Percentiles rank a stretch among this genome's conserved stretches.
Evolutionary conservation across 2,113 vertebrate genomes (phyloP).

Genomic region (Forbesichthys papilliferus): DNA sequence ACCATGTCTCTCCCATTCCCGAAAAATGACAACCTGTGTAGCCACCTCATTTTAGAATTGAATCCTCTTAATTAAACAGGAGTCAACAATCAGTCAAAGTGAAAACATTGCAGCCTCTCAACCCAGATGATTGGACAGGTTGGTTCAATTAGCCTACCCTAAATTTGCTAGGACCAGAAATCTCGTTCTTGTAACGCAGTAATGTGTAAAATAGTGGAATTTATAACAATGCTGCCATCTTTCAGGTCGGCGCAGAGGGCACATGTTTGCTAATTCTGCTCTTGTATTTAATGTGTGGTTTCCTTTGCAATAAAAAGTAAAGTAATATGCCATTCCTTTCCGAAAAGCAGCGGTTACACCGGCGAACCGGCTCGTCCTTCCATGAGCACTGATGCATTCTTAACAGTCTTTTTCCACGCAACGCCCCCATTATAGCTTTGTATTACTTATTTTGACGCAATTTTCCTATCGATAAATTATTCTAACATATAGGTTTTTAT

Average conservation of each 20-base stretch:
- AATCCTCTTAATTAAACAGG: too few relatives aligned
- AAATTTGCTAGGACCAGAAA: too few relatives aligned
- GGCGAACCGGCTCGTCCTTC: slow-evolving; percentile 62
- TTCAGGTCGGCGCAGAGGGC: background rate
- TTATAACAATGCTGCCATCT: too few relatives aligned
- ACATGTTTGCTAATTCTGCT: background rate
- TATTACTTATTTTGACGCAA: slow-evolving; percentile 73
- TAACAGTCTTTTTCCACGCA: slow-evolving; percentile 60
- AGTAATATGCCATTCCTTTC: slow-evolving; percentile 49
- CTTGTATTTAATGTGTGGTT: background rate
- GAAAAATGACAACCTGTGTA: too few relatives aligned
- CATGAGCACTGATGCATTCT: slow-evolving; percentile 70
- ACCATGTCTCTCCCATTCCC: too few relatives aligned
- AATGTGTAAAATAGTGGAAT: too few relatives aligned
- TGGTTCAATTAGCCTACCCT: too few relatives aligned
- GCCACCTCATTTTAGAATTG: too few relatives aligned
- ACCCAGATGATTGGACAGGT: too few relatives aligned
- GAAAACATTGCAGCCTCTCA: too few relatives aligned
- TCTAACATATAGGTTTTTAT: slow-evolving; percentile 75
- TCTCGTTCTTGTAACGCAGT: too few relatives aligned
- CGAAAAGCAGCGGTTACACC: slow-evolving; percentile 59
- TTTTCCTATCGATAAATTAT: slow-evolving; percentile 74
- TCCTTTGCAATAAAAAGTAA: slow-evolving; percentile 28
- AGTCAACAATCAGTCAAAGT: too few relatives aligned
- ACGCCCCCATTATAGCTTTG: slow-evolving; percentile 73